Evolutionary conservation across 2,113 vertebrate genomes (phyloP), one percentile per base, ranked within the genome.

Genomic region (Pitta sordida): DNA sequence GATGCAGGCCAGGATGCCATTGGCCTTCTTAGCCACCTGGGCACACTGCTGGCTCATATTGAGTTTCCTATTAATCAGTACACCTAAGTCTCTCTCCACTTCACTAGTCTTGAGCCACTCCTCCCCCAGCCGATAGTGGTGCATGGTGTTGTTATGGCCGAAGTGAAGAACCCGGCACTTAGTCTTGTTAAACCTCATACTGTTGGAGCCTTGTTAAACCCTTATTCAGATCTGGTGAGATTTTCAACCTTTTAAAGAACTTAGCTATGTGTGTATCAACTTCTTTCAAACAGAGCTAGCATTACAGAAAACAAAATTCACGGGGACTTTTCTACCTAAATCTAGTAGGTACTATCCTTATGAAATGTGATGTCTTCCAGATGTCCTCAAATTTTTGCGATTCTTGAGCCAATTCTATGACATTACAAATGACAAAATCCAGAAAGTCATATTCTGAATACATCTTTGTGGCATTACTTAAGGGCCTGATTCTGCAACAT

Each of bases 361-460:
- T 32, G 75, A 94, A 92, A 92, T 53, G 11, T 43, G 74, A 96
- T 65, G 26, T 36, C 21, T 94, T 92, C 84, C 93, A 95, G 94
- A 95, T 70, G 69, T 65, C 86, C 75, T 86, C 34, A 79, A 83
- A 48, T 64, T 64, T 82, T 75, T 82, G 51, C 0, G 0, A n/a
- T 89, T 77, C 29, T 80, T 79, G 37, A 82, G 46, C 58, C 88
- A 92, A 43, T 94, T 95, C 69, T 87, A 78, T 73, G 80, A 85
- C 83, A 89, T 75, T 63, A 21, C 4, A 29, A 83, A 49, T 87
- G 83, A 96, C 77, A 92, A 85, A 92, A 87, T 69, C 81, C 92
- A 95, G 94, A 91, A 96, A 92, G 49, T 64, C 39, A 14, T 65
- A 73, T 89, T 87, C 63, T 83, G 53, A 79, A 73, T 82, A 85